Conservation (phyloP, 2,888 invertebrate species). For the Polydrusus pterygomalis region DNA sequence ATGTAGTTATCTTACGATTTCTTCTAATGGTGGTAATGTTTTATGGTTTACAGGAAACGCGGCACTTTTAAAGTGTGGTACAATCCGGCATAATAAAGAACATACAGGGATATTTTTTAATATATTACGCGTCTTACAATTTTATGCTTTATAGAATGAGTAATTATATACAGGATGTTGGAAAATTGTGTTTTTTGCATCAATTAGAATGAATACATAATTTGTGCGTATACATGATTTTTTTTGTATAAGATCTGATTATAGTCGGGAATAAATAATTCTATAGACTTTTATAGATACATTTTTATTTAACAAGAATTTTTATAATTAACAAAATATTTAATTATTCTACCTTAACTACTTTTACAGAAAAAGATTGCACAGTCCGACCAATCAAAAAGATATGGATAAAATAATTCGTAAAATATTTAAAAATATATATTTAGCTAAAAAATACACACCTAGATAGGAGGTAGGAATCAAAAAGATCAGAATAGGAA, state of each 20-base stretch:
- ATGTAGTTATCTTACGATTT: no score
- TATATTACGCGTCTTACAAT: background rate
- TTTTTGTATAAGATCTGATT: no score
- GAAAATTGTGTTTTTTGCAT: background rate
- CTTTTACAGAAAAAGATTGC: conserved; percentile 35
- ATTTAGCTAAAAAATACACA: no score
- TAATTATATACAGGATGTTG: conserved; percentile 10
- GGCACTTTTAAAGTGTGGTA: background rate
- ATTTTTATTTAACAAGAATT: conserved; percentile 9
- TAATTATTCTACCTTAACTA: conserved; percentile 15
- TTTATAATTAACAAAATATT: conserved; percentile 24
- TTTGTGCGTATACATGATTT: no score
- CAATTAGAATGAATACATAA: no score
- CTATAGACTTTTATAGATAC: background rate
- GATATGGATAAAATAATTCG: conserved; percentile 2
- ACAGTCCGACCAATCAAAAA: conserved; percentile 41
- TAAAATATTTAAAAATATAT: background rate
- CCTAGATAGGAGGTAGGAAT: no score
- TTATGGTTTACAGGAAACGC: conserved; percentile 4
- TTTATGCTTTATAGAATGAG: background rate
- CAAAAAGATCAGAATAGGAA: no score
- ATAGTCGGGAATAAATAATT: no score
- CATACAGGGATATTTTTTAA: conserved; percentile 6
- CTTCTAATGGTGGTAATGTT: background rate
- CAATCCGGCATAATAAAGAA: background rate